phyloP scores from a whole-genome alignment of 2,797 vertebrate genomes.

The Orientallactaga sibirica region DNA sequence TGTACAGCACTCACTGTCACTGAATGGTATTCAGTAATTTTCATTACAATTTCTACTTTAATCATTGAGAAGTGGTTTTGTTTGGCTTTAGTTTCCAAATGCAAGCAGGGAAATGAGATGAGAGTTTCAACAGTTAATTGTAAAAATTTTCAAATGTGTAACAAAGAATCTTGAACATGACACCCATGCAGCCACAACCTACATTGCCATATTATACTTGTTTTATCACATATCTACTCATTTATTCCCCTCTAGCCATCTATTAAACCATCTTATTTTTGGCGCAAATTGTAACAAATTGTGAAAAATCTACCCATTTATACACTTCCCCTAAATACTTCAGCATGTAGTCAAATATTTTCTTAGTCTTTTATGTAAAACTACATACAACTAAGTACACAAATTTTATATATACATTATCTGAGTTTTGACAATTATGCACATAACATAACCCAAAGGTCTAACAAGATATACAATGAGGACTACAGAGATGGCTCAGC shows the following conservation, averaged over 20 bases:
- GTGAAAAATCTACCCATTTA: not conserved
- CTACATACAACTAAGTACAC: not conserved
- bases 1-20: not conserved
- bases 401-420: not conserved
- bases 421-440: slow-evolving; percentile 10
- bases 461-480: not conserved
- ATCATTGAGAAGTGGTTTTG: not conserved
- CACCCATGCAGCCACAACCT: not conserved
- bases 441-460: not conserved
- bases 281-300: not conserved
- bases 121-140: not conserved
- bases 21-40: not conserved
- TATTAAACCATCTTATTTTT: slow-evolving; percentile 11
- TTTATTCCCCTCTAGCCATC: not conserved
- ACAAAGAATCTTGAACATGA: not conserved
- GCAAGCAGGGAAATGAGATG: not conserved
- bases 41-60: slow-evolving; percentile 22
- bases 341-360: not conserved
- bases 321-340: slow-evolving; percentile 1
- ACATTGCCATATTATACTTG: not conserved
- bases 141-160: slow-evolving; percentile 30
- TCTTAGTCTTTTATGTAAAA: not conserved
- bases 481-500: too few species aligned
- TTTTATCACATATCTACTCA: not conserved
- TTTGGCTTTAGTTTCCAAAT: slow-evolving; percentile 18